Percentiles rank a stretch among this genome's conserved stretches.
These are phyloP conservation scores for Microcebus ravelobensis DNA, from an alignment of 2,113 vertebrate species.

Conservation along the genomic window DNA sequence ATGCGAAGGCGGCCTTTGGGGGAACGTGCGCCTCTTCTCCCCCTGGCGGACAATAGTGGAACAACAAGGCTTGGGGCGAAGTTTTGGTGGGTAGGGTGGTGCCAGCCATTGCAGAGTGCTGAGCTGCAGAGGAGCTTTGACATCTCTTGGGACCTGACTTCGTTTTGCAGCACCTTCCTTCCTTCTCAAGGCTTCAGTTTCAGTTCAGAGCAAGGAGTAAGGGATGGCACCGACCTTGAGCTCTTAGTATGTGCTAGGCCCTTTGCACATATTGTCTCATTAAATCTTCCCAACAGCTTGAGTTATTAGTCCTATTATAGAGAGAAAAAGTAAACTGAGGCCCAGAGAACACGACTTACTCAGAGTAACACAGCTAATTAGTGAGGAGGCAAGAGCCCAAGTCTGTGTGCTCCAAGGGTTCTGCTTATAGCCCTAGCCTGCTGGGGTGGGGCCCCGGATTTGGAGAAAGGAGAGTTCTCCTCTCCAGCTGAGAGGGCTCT, in stretches of 20 bases:
- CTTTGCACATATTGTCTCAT: neutral
- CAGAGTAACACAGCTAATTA: neutral
- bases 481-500: neutral
- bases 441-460: neutral
- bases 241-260: neutral
- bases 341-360: neutral
- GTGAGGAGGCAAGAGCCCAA: neutral
- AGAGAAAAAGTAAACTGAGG: neutral
- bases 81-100: neutral
- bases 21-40: neutral
- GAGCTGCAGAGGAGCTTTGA: neutral
- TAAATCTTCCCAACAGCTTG: neutral
- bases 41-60: neutral
- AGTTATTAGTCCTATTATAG: neutral
- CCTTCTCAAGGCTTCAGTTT: neutral
- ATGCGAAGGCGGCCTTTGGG: fast-evolving
- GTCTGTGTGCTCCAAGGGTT: neutral
- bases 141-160: neutral
- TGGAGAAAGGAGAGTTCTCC: neutral
- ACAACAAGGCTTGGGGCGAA: neutral
- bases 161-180: neutral
- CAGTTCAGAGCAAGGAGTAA: neutral
- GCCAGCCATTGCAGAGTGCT: neutral
- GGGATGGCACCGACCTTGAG: neutral
- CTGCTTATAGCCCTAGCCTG: neutral